A percentile compares a stretch with the other conserved stretches of the same genome.
phyloP scores from a whole-genome alignment of 2,888 invertebrate genomes.

The Hypercompe scribonia region DNA sequence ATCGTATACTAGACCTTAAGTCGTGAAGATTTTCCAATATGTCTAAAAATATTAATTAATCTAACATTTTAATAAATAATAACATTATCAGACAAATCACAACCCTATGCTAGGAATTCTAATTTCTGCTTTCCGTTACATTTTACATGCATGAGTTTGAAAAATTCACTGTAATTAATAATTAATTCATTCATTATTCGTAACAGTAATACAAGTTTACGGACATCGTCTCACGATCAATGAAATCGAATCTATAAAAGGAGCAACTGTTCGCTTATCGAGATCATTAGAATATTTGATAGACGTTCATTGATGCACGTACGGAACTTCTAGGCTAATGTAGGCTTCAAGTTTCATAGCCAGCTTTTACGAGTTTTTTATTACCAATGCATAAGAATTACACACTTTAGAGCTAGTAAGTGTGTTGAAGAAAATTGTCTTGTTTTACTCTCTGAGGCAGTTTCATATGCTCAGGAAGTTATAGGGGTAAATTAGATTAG shows the following conservation, averaged over 20 bases:
- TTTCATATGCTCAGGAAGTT: conserved; percentile 2
- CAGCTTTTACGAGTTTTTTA: conserved; percentile 15
- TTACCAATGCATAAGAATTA: conserved; percentile 16
- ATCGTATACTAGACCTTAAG: no score
- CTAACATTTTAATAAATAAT: neutral
- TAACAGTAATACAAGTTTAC: conserved; percentile 7
- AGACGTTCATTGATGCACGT: conserved; percentile 10
- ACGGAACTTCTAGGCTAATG: conserved; percentile 17
- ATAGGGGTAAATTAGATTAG: conserved; percentile 5
- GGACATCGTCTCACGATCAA: conserved; percentile 28
- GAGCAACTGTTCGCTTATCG: conserved; percentile 26
- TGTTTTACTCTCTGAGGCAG: neutral
- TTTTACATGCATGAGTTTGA: neutral
- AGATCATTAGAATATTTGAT: conserved; percentile 29
- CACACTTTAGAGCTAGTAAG: conserved; percentile 13
- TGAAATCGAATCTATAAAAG: conserved; percentile 33
- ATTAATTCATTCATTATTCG: neutral
- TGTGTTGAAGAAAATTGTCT: conserved; percentile 4
- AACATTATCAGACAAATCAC: neutral
- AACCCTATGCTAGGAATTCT: neutral
- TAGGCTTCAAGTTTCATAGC: conserved; percentile 21
- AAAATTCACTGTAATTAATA: neutral
- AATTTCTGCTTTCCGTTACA: neutral
- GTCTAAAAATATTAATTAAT: neutral
- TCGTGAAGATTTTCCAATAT: neutral